These are phyloP conservation scores for Amphiprion ocellaris DNA, from an alignment of 2,113 vertebrate species.

Conservation along the genomic window DNA sequence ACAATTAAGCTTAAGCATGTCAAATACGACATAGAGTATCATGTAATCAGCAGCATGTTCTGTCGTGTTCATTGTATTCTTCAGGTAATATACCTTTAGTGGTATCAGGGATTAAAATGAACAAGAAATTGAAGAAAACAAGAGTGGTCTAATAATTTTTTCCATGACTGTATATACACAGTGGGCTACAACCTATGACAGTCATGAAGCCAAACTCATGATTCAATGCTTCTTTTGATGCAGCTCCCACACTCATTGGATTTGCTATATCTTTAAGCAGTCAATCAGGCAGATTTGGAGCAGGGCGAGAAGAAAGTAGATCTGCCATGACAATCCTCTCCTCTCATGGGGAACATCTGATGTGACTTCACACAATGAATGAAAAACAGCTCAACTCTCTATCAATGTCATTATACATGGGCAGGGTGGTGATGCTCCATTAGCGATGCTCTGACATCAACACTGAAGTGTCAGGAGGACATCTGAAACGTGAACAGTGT, in stretches of 20 bases:
- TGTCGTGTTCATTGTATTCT: too few species aligned
- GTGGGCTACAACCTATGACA: too few species aligned
- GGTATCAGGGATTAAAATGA: too few species aligned
- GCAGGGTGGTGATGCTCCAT: background rate
- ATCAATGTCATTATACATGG: background rate
- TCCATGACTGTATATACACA: too few species aligned
- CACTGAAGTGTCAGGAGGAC: background rate
- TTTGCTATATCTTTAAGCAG: background rate
- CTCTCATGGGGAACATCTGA: conserved; percentile 5
- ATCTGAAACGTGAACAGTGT: background rate
- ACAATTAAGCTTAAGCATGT: too few species aligned
- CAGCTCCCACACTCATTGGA: background rate
- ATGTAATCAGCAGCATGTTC: too few species aligned
- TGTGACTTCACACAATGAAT: background rate
- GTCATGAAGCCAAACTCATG: too few species aligned
- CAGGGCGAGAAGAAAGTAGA: background rate
- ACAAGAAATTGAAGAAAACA: too few species aligned
- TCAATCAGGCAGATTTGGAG: background rate
- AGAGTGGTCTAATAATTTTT: too few species aligned
- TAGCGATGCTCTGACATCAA: background rate
- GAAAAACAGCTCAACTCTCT: background rate
- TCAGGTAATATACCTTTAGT: too few species aligned
- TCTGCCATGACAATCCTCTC: background rate
- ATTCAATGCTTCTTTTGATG: too few species aligned
- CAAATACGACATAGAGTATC: too few species aligned